phyloP scores from a whole-genome alignment of 1,140 invertebrate genomes.

The Drosophila sproati region DNA sequence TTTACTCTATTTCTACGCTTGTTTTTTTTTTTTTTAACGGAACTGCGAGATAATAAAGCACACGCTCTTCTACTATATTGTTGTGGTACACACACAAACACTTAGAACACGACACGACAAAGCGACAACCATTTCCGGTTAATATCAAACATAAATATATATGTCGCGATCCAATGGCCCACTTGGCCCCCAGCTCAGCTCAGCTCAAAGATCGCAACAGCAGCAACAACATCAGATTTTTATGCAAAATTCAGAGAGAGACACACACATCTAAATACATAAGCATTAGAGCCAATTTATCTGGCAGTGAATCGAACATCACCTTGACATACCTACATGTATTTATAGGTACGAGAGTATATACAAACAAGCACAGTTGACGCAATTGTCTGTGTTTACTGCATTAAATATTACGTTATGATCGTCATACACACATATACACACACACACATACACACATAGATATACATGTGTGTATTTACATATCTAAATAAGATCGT shows the following conservation, averaged over 20 bases:
- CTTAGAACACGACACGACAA: conserved; percentile 41
- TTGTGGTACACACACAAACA: conserved; percentile 7
- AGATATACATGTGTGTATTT: background rate
- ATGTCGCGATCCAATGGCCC: conserved; percentile 24
- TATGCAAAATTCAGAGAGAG: conserved; percentile 52
- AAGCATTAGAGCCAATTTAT: conserved; percentile 64
- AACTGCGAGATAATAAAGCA: conserved; percentile 45
- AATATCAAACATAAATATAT: conserved; percentile 26
- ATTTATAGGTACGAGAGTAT: conserved; percentile 32
- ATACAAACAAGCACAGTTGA: conserved; percentile 45
- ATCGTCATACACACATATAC: background rate
- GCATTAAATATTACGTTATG: conserved; percentile 21
- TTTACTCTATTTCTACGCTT: conserved; percentile 50
- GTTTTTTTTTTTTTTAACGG: conserved; percentile 50
- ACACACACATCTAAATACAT: conserved; percentile 29
- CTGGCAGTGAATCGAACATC: conserved; percentile 49
- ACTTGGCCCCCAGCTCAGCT: conserved; percentile 30
- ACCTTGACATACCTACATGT: conserved; percentile 74
- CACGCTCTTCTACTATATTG: conserved; percentile 29
- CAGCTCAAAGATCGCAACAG: conserved; percentile 20
- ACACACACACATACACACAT: too few species aligned
- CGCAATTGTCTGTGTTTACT: conserved; percentile 40
- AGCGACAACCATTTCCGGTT: conserved; percentile 47
- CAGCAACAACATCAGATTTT: conserved; percentile 29
- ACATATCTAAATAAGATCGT: background rate